These are phyloP conservation scores for Morus bassanus DNA, from an alignment of 2,797 vertebrate species.

Conservation along the genomic window DNA sequence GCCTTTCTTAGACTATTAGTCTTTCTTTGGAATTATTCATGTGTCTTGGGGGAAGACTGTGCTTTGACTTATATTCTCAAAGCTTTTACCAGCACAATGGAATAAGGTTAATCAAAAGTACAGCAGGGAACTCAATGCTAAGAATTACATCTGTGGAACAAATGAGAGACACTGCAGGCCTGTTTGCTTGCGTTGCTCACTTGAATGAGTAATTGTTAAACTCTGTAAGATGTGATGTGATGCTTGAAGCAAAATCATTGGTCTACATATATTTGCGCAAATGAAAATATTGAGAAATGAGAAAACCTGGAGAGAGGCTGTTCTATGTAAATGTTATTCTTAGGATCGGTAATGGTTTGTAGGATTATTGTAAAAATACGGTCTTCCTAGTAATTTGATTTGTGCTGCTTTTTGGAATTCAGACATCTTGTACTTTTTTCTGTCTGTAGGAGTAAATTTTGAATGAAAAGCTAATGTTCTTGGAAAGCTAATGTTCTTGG, in stretches of 20 bases:
- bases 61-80: not conserved
- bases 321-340: not conserved
- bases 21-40: not conserved
- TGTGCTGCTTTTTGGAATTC: not conserved
- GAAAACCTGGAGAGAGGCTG: not conserved
- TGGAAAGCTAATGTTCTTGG: not conserved
- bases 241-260: not conserved
- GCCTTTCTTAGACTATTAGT: not conserved
- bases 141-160: not conserved
- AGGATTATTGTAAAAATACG: not conserved
- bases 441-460: not conserved
- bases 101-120: conserved; percentile 15
- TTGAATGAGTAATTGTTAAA: not conserved
- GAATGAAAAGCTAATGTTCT: not conserved
- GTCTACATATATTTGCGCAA: not conserved
- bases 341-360: not conserved
- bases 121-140: not conserved
- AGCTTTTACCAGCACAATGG: not conserved
- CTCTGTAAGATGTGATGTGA: not conserved
- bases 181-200: not conserved
- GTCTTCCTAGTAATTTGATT: not conserved
- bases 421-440: not conserved
- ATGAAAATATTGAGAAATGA: conserved; percentile 9
- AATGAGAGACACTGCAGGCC: not conserved
- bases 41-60: not conserved